A percentile compares a stretch with the other conserved stretches of the same genome.
Conservation (phyloP, 1,140 invertebrate species). For the Rhyacophila brunnea region DNA sequence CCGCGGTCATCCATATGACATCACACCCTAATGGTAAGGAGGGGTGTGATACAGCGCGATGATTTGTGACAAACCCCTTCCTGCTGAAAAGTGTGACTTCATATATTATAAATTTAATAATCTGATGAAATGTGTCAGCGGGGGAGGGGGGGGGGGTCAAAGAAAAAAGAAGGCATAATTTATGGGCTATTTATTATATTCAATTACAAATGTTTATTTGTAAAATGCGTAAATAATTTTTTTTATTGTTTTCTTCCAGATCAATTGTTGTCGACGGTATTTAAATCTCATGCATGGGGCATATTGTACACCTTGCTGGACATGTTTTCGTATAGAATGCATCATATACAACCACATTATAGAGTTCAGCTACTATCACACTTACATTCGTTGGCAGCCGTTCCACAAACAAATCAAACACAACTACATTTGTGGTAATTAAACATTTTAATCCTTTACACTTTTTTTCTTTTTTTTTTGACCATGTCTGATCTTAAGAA, state of each 20-base stretch:
- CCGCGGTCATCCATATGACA: too few relatives aligned
- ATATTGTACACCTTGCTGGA: constrained; percentile 92
- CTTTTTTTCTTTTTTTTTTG: too few relatives aligned
- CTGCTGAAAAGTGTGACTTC: too few relatives aligned
- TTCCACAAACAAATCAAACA: constrained; percentile 91
- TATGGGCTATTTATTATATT: neutral
- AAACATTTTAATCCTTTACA: too few relatives aligned
- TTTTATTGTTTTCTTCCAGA: constrained; percentile 56
- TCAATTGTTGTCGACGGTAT: constrained; percentile 85
- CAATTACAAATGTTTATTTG: neutral
- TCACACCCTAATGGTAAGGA: too few relatives aligned
- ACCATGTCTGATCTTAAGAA: too few relatives aligned
- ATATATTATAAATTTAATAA: too few relatives aligned
- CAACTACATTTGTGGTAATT: constrained; percentile 86
- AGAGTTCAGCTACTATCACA: constrained; percentile 87
- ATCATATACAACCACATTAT: constrained; percentile 95
- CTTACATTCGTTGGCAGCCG: constrained; percentile 82
- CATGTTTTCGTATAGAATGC: constrained; percentile 95
- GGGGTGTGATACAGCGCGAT: too few relatives aligned
- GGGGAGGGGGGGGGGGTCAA: too few relatives aligned
- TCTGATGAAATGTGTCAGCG: too few relatives aligned
- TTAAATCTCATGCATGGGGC: constrained; percentile 91
- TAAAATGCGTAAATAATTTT: too few relatives aligned
- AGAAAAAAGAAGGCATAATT: neutral
- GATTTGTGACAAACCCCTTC: too few relatives aligned